Evolutionary conservation across 2,888 invertebrate genomes (phyloP), one percentile per base, ranked within the genome.

Genomic region (Germaria angustata): DNA sequence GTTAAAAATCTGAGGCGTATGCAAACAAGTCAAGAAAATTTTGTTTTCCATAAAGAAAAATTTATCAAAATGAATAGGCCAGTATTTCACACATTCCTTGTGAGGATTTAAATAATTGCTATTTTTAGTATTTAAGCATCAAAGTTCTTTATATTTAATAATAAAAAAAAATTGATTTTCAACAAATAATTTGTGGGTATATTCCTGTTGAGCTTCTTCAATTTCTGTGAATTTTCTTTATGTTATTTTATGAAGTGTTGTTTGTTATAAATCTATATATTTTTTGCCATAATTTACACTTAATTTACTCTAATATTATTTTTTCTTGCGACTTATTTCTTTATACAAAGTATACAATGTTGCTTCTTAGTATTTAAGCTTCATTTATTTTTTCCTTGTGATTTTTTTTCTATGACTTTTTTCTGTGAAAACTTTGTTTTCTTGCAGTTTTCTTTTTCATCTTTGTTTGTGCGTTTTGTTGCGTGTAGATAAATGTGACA

Each of bases 221-320:
- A 28, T 28, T 28, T 28, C 6, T 28, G 4, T 28, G 28, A 28
- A 28, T 5, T 28, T 28, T 28, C 28, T 9, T 3, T n/a, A n/a
- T n/a, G n/a, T n/a, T n/a, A n/a, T n/a, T n/a, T n/a, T n/a, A n/a
- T n/a, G 11, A 36, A 36, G 11, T 11, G 36, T 3, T 3, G 7
- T 36, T 36, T 9, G 3, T 28, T 28, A 5, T 28, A 28, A 28
- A 28, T 28, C 6, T 28, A 28, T 28, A 5, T 28, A 3, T 28
- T 28, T 36, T 41, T 36, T 36, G 7, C n/a, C 49, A 73, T 44
- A 66, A 68, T 73, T 80, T 73, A 66, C 79, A 80, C 73, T 73
- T 80, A 72, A 80, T 80, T 80, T 61, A 53, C 41, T 66, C 51
- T 59, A 24, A 73, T 66, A 61, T n/a, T 66, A 11, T 57, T 44